phyloP scores from a whole-genome alignment of 2,113 vertebrate species.

The rabbit (Oryctolagus cuniculus) region mOryCun1.1 NC_091439.1:14673001-14673500 shows the following conservation, averaged over 20 bases:
- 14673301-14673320: conserved; percentile 34
- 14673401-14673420: conserved; percentile 33
- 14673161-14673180: conserved; percentile 58
- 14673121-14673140: conserved; percentile 63
- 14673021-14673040: conserved; percentile 35
- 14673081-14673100: conserved; percentile 54
- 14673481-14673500: not conserved
- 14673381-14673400: too few species aligned
- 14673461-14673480: not conserved
- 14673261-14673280: not conserved
- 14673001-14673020: not conserved
- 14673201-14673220: conserved; percentile 54
- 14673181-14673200: conserved; percentile 49
- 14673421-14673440: not conserved
- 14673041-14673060: conserved; percentile 52
- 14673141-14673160: conserved; percentile 40
- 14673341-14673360: not conserved
- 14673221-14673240: not conserved
- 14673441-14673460: not conserved
- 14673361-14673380: not conserved
- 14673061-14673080: conserved; percentile 67
- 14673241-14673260: not conserved
- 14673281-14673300: not conserved
- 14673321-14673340: not conserved
- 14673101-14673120: conserved; percentile 41